Evolutionary conservation across 2,888 invertebrate genomes (phyloP), one percentile per base, ranked within the genome.

Genomic region (Cacoxenus indagator): DNA sequence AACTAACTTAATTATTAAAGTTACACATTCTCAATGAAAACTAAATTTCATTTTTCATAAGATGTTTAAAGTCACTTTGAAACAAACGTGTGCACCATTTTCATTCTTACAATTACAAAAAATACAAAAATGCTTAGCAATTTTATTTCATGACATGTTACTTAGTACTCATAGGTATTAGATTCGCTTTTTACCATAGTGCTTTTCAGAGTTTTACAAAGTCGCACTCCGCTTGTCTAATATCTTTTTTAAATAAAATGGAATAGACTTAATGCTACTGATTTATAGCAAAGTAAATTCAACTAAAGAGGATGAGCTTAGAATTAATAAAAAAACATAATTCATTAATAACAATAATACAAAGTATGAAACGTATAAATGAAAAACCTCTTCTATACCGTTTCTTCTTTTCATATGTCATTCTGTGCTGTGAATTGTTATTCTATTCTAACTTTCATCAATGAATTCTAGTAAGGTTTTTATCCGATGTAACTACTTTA

Each of bases 341-440:
- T 72, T 67, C 37, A 74, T 75, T 79, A 81, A 79, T 78, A 82
- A 82, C 78, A 82, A 81, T 80, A 82, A 82, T 81, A 82, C 81
- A 81, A 76, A 82, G 72, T 67, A 65, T 69, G 51, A 62, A 64
- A 48, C 5, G n/a, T 17, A n/a, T 19, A n/a, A 48, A n/a, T 14
- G 6, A 14, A 14, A 48, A 48, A n/a, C 17, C 48, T 1, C 17
- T 48, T 48, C n/a, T n/a, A n/a, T n/a, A n/a, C n/a, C n/a, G n/a
- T n/a, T n/a, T n/a, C n/a, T n/a, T n/a, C n/a, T n/a, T 14, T 17
- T 17, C 19, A 6, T 48, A 17, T 48, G 6, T 48, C 48, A 48
- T 48, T 48, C n/a, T 48, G 2, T 48, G 48, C 1, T 48, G 8
- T n/a, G 48, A 6, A 2, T 48, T 19, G 19, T 59, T 57, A 51